phyloP scores from a whole-genome alignment of 2,113 vertebrate genomes.

The Enhydra lutris region DNA sequence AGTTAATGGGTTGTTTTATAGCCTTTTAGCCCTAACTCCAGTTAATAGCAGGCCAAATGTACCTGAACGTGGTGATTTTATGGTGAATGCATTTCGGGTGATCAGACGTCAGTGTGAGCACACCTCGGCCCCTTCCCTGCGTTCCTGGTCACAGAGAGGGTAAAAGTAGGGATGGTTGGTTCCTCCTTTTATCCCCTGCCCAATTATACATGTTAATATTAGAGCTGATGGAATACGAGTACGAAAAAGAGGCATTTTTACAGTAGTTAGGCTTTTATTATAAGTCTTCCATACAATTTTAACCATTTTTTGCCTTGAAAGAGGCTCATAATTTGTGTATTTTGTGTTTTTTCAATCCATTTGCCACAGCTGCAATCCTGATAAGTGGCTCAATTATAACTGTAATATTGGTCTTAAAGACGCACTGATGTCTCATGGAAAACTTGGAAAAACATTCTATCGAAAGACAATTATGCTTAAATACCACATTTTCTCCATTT shows the following conservation, averaged over 20 bases:
- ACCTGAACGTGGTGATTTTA: not conserved
- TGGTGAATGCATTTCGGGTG: not conserved
- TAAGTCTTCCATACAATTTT: conserved; percentile 68
- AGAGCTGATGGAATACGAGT: not conserved
- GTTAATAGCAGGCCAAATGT: not conserved
- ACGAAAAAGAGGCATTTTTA: conserved; percentile 66
- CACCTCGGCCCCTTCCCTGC: not conserved
- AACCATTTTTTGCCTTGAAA: conserved; percentile 69
- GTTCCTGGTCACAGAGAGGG: not conserved
- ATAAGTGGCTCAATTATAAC: conserved; percentile 74
- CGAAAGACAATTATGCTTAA: conserved; percentile 71
- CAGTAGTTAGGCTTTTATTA: conserved; percentile 56
- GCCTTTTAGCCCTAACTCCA: not conserved
- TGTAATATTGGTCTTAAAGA: conserved; percentile 70
- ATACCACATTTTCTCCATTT: conserved; percentile 44
- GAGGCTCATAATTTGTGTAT: conserved; percentile 70
- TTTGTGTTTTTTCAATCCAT: conserved; percentile 75
- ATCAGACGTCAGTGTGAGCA: rapidly evolving
- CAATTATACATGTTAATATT: conserved; percentile 33
- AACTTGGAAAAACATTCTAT: conserved; percentile 72
- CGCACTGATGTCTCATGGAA: conserved; percentile 67
- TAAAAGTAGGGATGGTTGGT: not conserved
- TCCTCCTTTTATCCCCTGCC: not conserved
- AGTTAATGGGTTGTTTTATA: not conserved
- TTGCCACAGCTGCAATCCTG: conserved; percentile 76